phyloP scores from a whole-genome alignment of 37 sponge, comb jelly and placozoan species.

The Diacarnus erythraeanus region DNA sequence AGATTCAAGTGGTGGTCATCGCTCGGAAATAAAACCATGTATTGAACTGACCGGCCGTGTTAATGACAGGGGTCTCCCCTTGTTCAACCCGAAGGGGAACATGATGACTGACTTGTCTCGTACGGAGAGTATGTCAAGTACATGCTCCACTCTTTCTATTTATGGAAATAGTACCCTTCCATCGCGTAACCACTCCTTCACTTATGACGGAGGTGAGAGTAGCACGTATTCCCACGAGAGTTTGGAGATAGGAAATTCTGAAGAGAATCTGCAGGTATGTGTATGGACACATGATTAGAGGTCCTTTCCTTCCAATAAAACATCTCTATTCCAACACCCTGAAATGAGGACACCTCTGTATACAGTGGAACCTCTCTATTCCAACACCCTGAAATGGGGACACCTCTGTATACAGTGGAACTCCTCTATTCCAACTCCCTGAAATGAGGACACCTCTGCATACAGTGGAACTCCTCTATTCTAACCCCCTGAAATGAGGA shows the following conservation, averaged over 20 bases:
- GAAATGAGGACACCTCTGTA: no score
- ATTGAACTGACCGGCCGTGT: background rate
- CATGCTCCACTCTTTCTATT: slow-evolving; percentile 15
- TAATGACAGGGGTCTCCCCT: background rate
- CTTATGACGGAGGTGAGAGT: slow-evolving; percentile 39
- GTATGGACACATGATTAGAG: background rate
- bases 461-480: background rate
- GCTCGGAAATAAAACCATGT: background rate
- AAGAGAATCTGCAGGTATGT: slow-evolving; percentile 30
- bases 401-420: no score
- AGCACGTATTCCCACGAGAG: slow-evolving; percentile 58
- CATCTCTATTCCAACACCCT: background rate
- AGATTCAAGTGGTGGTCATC: background rate
- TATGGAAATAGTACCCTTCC: slow-evolving; percentile 15
- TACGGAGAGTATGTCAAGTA: slow-evolving; percentile 41
- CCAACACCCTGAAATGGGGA: background rate
- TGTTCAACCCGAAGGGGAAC: background rate
- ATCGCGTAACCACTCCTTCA: slow-evolving; percentile 23
- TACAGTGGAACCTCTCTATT: background rate
- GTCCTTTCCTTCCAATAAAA: no score
- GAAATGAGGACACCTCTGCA: no score
- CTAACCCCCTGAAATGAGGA: background rate
- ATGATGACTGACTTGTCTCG: background rate
- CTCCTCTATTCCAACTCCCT: background rate
- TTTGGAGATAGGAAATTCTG: slow-evolving; percentile 45